These are phyloP conservation scores for Parazoanthus atlanticus DNA, from an alignment of 92 coral and sea anemone genomes.

Conservation along the genomic window DNA sequence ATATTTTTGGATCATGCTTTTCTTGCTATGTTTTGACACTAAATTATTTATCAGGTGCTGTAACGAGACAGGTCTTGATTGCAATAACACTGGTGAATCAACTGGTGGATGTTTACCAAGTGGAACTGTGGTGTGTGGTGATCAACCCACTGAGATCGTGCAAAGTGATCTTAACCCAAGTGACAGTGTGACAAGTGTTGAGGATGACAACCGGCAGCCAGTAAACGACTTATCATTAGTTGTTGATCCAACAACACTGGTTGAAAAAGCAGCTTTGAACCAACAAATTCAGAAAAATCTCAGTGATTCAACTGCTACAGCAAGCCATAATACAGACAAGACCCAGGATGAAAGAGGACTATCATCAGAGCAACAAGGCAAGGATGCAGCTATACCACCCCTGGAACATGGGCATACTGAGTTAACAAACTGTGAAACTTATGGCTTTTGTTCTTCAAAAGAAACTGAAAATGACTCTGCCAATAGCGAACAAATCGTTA, in stretches of 20 bases:
- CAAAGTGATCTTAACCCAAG: neutral
- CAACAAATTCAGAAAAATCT: neutral
- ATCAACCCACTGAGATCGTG: neutral
- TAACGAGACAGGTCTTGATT: neutral
- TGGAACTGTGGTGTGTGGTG: neutral
- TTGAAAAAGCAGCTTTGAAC: neutral
- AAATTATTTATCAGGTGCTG: neutral
- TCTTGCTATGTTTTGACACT: neutral
- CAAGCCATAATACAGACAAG: slow-evolving; percentile 2
- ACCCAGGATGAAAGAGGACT: neutral
- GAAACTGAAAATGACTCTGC: neutral
- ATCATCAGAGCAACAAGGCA: neutral
- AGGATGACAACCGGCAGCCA: neutral
- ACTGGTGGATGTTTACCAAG: neutral
- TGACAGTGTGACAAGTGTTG: neutral
- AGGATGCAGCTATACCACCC: neutral
- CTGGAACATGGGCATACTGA: neutral
- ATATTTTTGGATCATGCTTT: neutral
- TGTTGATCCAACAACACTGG: slow-evolving; percentile 9
- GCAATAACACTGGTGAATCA: neutral
- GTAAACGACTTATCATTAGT: neutral
- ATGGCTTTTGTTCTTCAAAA: neutral
- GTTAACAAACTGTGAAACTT: neutral
- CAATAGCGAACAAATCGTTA: neutral
- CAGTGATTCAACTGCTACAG: neutral